Percentiles rank a stretch among this genome's conserved stretches.
Evolutionary conservation across 92 coral and sea anemone species (phyloP).

Genomic region (Hydrozoanthus gracilis): DNA sequence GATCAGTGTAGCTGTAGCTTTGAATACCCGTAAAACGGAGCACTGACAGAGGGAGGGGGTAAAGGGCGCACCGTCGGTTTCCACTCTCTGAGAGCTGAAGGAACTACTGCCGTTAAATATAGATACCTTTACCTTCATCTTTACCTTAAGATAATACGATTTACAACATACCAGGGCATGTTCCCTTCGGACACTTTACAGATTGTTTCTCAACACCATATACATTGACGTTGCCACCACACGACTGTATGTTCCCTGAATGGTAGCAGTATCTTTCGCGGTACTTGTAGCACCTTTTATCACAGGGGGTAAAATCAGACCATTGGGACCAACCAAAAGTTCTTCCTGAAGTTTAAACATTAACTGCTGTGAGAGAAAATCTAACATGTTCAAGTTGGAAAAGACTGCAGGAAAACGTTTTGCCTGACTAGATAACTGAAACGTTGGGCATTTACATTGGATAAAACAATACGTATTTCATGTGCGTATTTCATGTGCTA

Average conservation of each 20-base stretch:
- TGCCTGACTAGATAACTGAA: too few relatives aligned
- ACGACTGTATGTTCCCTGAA: slow-evolving; percentile 58
- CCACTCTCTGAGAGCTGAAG: background rate
- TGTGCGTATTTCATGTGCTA: too few relatives aligned
- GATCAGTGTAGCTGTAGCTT: too few relatives aligned
- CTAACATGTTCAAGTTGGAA: background rate
- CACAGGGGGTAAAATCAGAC: slow-evolving; percentile 86
- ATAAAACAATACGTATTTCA: too few relatives aligned
- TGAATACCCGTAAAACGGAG: too few relatives aligned
- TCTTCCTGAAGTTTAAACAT: background rate
- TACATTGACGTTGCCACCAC: slow-evolving; percentile 73
- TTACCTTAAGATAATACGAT: background rate
- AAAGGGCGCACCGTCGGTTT: too few relatives aligned
- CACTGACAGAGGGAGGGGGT: too few relatives aligned
- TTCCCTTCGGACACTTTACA: slow-evolving; percentile 61
- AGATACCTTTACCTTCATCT: too few relatives aligned
- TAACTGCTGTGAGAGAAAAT: too few relatives aligned
- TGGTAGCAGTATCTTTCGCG: slow-evolving; percentile 86
- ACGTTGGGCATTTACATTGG: too few relatives aligned
- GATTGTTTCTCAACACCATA: slow-evolving; percentile 81
- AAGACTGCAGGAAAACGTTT: too few relatives aligned
- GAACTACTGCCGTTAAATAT: too few relatives aligned
- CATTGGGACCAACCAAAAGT: slow-evolving; percentile 85
- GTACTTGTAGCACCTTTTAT: slow-evolving; percentile 63
- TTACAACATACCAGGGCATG: slow-evolving; percentile 70